A percentile compares a stretch with the other conserved stretches of the same genome.
These are phyloP conservation scores for Camponotus fellah DNA, from an alignment of 2,888 invertebrate genomes.

Conservation along the genomic window DNA sequence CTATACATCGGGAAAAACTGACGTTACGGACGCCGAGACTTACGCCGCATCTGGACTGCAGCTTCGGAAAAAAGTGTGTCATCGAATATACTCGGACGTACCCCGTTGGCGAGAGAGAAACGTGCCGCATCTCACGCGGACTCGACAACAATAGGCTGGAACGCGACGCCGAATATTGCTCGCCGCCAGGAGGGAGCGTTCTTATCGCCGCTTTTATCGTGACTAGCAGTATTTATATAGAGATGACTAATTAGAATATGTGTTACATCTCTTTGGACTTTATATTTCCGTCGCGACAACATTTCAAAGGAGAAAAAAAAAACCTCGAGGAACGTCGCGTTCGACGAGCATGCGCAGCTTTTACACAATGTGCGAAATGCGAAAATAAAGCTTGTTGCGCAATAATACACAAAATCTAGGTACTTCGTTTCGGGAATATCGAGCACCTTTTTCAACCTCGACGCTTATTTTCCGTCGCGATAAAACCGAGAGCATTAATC, in stretches of 20 bases:
- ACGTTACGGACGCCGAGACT: conserved; percentile 22
- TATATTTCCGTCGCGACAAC: not conserved
- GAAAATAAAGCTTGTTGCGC: not conserved
- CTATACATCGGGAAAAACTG: not conserved
- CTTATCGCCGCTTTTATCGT: not conserved
- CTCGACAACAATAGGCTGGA: not conserved
- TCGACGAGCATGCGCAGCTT: not conserved
- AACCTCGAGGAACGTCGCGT: not conserved
- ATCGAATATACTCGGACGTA: conserved; percentile 44
- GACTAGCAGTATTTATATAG: conserved; percentile 13
- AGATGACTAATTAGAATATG: conserved; percentile 28
- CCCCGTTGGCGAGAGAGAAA: not conserved
- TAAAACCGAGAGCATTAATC: conserved; percentile 9
- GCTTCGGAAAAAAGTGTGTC: conserved; percentile 59
- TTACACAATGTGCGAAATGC: conserved; percentile 3
- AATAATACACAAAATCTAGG: not conserved
- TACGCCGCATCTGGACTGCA: conserved; percentile 45
- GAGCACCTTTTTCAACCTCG: not conserved
- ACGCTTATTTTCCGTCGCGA: not conserved
- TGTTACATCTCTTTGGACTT: not conserved
- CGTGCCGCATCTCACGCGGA: not conserved
- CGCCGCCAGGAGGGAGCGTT: not conserved
- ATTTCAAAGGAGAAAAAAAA: not conserved
- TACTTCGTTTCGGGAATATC: conserved; percentile 9
- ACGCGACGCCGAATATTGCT: not conserved